Evolutionary conservation across 2,797 vertebrate genomes (phyloP).

Genomic region (Iguana delicatissima): DNA sequence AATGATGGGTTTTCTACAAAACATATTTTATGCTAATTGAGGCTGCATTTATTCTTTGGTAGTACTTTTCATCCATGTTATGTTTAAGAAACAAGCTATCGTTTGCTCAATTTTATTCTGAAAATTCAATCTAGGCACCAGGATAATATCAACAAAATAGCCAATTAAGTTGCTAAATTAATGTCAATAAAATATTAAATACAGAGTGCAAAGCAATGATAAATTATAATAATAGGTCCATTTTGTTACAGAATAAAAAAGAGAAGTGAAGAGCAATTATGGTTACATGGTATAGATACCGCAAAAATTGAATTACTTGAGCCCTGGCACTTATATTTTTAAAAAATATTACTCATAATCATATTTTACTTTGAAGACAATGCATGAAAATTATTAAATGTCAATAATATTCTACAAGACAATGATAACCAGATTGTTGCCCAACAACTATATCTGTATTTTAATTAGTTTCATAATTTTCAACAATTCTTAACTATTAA

Average conservation of each 20-base stretch:
- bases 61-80: not conserved
- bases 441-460: constrained; percentile 49
- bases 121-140: not conserved
- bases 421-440: constrained; percentile 56
- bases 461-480: constrained; percentile 53
- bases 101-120: not conserved
- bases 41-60: not conserved
- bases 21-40: no score
- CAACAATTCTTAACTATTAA: constrained; percentile 32
- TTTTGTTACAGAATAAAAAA: constrained; percentile 12
- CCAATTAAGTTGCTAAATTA: not conserved
- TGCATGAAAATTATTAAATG: constrained; percentile 60
- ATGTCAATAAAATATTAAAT: constrained; percentile 10
- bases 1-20: not conserved
- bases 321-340: not conserved
- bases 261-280: not conserved
- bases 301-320: constrained; percentile 16
- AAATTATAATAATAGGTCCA: constrained; percentile 23
- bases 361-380: constrained; percentile 36
- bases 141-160: not conserved
- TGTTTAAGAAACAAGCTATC: not conserved
- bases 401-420: constrained; percentile 60
- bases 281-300: constrained; percentile 10
- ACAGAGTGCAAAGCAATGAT: constrained; percentile 30
- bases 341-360: constrained; percentile 31